A percentile compares a stretch with the other conserved stretches of the same genome.
These are phyloP conservation scores for Norana najaformis DNA, from an alignment of 2,888 invertebrate species.

Conservation along the genomic window DNA sequence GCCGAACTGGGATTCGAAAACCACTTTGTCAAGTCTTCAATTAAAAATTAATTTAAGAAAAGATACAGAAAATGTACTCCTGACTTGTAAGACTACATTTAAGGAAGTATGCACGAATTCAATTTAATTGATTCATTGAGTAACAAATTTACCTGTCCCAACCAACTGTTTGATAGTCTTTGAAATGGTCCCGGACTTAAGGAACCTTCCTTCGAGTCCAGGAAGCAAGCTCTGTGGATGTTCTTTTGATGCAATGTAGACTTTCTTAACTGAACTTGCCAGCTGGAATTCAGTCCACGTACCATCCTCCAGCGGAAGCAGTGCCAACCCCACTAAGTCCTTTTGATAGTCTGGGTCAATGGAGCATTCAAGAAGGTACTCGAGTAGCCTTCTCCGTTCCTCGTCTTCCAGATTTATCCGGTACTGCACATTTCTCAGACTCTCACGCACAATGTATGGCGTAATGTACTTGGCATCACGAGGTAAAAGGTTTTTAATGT, in stretches of 20 bases:
- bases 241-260: slow-evolving; percentile 31
- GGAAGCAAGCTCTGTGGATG: slow-evolving; percentile 38
- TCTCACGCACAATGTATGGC: slow-evolving; percentile 34
- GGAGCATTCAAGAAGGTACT: slow-evolving; percentile 31
- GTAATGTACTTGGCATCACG: slow-evolving; percentile 28
- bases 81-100: neutral
- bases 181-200: neutral
- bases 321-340: slow-evolving; percentile 35
- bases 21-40: neutral
- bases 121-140: neutral
- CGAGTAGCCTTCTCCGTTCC: slow-evolving; percentile 19
- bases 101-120: neutral
- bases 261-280: neutral
- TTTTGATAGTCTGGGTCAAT: neutral
- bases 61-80: neutral
- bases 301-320: slow-evolving; percentile 43
- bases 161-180: neutral
- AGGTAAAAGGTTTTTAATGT: slow-evolving; percentile 38
- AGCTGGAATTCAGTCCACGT: slow-evolving; percentile 40
- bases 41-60: neutral
- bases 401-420: slow-evolving; percentile 26
- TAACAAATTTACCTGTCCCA: neutral
- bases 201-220: slow-evolving; percentile 36
- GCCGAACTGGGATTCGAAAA: neutral
- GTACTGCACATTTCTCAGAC: slow-evolving; percentile 27